phyloP scores from a whole-genome alignment of 2,113 vertebrate genomes.

The Ciconia stormi region DNA sequence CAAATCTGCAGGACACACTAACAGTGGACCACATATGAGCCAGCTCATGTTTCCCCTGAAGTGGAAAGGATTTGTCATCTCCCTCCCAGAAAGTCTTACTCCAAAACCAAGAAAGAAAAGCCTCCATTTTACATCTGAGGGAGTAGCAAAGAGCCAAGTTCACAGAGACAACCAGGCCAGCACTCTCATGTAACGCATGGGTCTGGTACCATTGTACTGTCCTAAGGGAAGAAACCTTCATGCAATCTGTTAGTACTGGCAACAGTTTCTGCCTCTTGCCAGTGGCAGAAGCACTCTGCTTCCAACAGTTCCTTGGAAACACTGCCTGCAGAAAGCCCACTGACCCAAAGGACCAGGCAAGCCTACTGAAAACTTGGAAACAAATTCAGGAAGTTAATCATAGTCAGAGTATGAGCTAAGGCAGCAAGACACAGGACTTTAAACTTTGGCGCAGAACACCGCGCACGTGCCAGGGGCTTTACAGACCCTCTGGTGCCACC shows the following conservation, averaged over 20 bases:
- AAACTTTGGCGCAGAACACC: neutral
- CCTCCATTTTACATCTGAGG: neutral
- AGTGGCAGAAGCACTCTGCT: neutral
- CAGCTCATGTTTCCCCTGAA: neutral
- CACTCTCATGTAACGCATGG: rapidly evolving
- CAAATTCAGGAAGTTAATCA: too few species aligned
- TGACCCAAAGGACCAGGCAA: neutral
- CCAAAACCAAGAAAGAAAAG: neutral
- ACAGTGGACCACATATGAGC: neutral
- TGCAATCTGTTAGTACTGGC: rapidly evolving
- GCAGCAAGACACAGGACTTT: neutral
- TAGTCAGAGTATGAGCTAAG: neutral
- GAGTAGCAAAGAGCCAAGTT: neutral
- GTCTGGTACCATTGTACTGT: rapidly evolving
- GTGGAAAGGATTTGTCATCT: neutral
- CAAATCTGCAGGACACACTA: neutral
- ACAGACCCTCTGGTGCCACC: neutral
- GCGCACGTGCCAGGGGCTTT: neutral
- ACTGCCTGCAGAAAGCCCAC: neutral
- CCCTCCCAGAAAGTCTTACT: neutral
- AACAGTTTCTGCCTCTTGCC: neutral
- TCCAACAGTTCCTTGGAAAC: neutral
- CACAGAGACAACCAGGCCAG: neutral
- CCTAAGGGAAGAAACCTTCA: rapidly evolving
- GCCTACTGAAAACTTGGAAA: neutral